phyloP scores from a whole-genome alignment of 2,888 invertebrate species.

The Cephus pulcher region DNA sequence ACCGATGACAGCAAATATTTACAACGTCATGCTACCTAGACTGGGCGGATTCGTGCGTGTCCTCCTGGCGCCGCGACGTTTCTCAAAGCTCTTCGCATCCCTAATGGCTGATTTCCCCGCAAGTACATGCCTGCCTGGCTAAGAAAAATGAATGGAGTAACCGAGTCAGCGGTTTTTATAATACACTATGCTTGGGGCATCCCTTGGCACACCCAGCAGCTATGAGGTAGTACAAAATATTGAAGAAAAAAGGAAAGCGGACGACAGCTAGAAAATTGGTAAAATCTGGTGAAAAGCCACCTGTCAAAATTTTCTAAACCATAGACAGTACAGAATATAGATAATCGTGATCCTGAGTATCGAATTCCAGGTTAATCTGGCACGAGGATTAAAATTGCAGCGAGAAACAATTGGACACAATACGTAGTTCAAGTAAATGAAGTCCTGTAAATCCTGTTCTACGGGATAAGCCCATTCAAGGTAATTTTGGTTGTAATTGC shows the following conservation, averaged over 20 bases:
- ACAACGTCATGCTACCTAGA: conserved; percentile 58
- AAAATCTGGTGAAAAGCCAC: not conserved
- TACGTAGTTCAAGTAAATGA: not conserved
- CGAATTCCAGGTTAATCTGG: not conserved
- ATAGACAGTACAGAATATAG: not conserved
- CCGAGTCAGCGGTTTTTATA: not conserved
- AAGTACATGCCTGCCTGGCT: not conserved
- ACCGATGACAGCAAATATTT: conserved; percentile 64
- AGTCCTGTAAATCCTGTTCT: not conserved
- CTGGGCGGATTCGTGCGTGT: conserved; percentile 46
- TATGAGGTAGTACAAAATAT: not conserved
- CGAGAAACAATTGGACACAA: not conserved
- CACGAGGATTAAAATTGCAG: not conserved
- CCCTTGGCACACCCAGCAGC: not conserved
- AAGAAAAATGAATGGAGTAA: not conserved
- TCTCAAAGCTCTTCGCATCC: conserved; percentile 5
- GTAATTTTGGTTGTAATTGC: not conserved
- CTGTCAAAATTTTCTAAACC: not conserved
- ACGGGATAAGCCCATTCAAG: not conserved
- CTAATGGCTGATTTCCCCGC: not conserved
- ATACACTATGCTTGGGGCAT: not conserved
- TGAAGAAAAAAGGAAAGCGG: not conserved
- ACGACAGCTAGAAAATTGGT: not conserved
- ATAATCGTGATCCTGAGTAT: not conserved
- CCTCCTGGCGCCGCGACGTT: conserved; percentile 39